phyloP scores from a whole-genome alignment of 2,797 vertebrate species.

The Acrossocheilus wenchowensis region DNA sequence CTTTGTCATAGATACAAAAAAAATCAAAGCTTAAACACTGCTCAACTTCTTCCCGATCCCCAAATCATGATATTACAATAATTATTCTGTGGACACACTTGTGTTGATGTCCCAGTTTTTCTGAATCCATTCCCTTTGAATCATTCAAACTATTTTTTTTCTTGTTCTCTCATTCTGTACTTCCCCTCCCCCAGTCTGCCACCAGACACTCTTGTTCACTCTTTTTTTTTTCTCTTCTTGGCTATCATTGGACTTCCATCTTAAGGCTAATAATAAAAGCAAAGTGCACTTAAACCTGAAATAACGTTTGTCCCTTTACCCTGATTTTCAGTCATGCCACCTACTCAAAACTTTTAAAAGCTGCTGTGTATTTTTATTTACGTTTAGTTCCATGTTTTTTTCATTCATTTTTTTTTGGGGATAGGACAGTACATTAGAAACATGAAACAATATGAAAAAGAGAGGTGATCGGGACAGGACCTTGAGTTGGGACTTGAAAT shows the following conservation, averaged over 20 bases:
- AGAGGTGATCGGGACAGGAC: neutral
- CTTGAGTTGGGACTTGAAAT: neutral
- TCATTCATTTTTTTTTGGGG: too few species aligned
- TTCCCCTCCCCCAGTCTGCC: conserved; percentile 9
- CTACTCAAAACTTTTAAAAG: neutral
- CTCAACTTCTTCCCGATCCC: neutral
- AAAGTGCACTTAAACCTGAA: neutral
- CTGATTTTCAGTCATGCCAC: neutral
- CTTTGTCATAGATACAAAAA: neutral
- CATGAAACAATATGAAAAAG: neutral
- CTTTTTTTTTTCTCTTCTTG: neutral
- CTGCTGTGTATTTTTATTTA: neutral
- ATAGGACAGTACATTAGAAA: neutral
- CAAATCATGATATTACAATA: neutral
- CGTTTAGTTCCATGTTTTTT: neutral
- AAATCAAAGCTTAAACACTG: neutral
- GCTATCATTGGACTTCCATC: neutral
- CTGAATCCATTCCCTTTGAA: neutral
- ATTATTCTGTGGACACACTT: neutral
- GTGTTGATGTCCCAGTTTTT: neutral
- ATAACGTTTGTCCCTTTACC: neutral
- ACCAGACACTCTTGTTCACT: neutral
- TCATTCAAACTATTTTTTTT: neutral
- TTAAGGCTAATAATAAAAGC: neutral
- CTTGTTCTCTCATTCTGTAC: neutral